phyloP scores from a whole-genome alignment of 1,140 invertebrate species.

The Pinna nobilis region DNA sequence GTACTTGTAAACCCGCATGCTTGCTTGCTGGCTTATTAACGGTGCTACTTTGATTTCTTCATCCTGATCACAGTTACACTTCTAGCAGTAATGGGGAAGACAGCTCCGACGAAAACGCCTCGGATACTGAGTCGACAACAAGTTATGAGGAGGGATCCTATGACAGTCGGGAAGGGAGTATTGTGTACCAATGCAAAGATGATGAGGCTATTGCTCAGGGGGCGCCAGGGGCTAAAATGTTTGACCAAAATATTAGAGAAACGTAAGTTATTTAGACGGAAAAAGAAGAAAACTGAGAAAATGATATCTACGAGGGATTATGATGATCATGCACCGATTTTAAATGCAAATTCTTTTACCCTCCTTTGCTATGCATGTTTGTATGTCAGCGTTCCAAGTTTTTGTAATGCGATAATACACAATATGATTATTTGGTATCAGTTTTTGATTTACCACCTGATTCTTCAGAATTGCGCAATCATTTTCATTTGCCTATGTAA shows the following conservation, averaged over 20 bases:
- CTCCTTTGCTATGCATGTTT: no score
- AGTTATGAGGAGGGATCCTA: constrained; percentile 75
- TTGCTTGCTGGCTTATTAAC: constrained; percentile 11
- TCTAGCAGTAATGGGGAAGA: constrained; percentile 45
- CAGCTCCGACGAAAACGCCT: constrained; percentile 40
- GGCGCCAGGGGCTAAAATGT: constrained; percentile 75
- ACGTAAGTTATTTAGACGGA: constrained; percentile 63
- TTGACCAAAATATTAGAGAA: constrained; percentile 74
- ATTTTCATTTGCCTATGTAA: no score
- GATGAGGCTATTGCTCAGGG: constrained; percentile 72
- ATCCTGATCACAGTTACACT: constrained; percentile 34
- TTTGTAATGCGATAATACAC: no score
- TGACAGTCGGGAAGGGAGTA: constrained; percentile 72
- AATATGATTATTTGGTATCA: no score
- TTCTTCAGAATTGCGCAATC: no score
- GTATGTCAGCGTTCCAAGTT: no score
- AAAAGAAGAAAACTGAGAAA: no score
- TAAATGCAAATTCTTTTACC: no score
- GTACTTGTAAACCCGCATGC: background rate
- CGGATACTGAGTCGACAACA: constrained; percentile 52
- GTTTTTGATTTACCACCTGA: no score
- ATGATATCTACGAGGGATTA: no score
- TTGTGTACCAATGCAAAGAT: constrained; percentile 73
- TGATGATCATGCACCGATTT: no score
- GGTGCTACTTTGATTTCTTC: constrained; percentile 5